A percentile compares a stretch with the other conserved stretches of the same genome.
Evolutionary conservation across 1,140 invertebrate species (phyloP).

Genomic region (Zophobas atratus): DNA sequence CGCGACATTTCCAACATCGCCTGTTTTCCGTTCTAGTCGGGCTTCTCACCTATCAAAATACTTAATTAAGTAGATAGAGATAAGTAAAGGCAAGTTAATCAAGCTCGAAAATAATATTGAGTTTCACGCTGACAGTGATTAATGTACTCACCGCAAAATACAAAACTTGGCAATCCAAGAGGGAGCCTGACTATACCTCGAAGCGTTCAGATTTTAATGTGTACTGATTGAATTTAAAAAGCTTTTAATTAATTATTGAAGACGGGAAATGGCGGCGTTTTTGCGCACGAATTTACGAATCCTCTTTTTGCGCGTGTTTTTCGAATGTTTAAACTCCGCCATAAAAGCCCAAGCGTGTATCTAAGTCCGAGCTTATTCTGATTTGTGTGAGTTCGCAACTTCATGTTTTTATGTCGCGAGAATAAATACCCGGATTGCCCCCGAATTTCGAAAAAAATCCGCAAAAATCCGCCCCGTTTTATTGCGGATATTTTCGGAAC

Average conservation of each 20-base stretch:
- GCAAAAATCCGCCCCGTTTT: too few species aligned
- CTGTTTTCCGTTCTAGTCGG: too few species aligned
- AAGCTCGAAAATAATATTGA: conserved; percentile 5
- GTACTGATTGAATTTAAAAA: neutral
- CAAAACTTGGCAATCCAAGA: neutral
- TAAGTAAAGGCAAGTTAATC: conserved; percentile 33
- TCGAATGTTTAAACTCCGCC: too few species aligned
- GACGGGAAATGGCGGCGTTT: neutral
- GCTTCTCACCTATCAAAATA: neutral
- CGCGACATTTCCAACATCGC: neutral
- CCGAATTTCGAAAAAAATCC: too few species aligned
- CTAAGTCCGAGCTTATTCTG: neutral
- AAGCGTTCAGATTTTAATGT: too few species aligned
- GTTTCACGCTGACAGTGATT: conserved; percentile 26
- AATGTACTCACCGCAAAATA: neutral
- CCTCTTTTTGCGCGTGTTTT: too few species aligned
- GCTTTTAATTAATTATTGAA: conserved; percentile 16
- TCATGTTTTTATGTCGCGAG: neutral
- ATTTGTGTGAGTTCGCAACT: neutral
- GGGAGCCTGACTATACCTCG: too few species aligned
- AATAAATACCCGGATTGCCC: too few species aligned
- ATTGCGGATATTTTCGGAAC: neutral
- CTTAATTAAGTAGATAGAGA: conserved; percentile 18
- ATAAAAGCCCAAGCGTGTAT: neutral
- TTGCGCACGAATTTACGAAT: neutral